Evolutionary conservation across 2,888 invertebrate species (phyloP).

Genomic region (Drosophila emarginata): DNA sequence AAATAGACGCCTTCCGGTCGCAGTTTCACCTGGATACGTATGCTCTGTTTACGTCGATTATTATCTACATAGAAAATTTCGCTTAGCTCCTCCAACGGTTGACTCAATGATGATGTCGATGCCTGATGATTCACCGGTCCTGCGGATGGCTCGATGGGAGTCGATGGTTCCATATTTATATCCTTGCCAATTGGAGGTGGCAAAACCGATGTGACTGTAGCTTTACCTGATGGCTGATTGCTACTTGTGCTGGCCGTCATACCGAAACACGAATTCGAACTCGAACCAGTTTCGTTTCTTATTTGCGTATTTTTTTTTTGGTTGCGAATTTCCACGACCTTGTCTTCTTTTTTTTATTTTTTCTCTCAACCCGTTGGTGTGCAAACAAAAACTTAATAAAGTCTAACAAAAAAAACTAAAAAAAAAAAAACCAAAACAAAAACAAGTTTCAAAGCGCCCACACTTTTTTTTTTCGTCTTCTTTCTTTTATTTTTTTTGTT

Average conservation of each 20-base stretch:
- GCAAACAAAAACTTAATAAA: conserved; percentile 21
- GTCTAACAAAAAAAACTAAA: conserved; percentile 2
- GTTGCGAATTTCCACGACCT: conserved; percentile 25
- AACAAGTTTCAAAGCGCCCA: conserved; percentile 1
- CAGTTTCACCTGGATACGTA: conserved; percentile 90
- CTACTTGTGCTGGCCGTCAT: conserved; percentile 12
- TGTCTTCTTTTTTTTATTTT: conserved; percentile 24
- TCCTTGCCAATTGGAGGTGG: neutral
- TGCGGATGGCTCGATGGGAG: no score
- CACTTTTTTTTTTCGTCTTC: conserved; percentile 9
- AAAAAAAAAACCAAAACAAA: neutral
- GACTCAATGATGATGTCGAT: neutral
- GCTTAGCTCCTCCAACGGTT: conserved; percentile 50
- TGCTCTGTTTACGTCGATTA: conserved; percentile 91
- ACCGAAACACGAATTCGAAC: neutral
- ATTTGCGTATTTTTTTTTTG: conserved; percentile 2
- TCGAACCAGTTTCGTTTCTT: neutral
- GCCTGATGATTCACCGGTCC: no score
- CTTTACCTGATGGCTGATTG: neutral
- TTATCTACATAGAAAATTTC: conserved; percentile 77
- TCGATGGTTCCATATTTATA: neutral
- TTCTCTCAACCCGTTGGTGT: conserved; percentile 9
- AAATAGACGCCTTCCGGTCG: conserved; percentile 89
- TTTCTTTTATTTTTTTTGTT: neutral
- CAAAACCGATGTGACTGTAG: neutral